Base-by-base conservation (phyloP, 2,888 invertebrate genomes). In the Punctoribates punctum region DNA sequence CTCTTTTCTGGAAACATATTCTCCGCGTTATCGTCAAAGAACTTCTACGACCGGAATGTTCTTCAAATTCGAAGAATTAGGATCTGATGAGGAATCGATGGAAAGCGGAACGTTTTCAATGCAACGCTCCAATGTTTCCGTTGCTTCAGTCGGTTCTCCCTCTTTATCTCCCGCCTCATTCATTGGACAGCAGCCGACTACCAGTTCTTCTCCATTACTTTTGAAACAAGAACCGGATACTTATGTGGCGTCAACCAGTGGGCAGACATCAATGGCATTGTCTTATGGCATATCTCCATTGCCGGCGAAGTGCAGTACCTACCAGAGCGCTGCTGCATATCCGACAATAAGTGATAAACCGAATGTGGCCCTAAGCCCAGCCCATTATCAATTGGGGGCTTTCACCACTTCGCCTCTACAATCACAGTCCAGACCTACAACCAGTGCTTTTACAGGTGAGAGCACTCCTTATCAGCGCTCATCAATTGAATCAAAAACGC, bases 11-110 rank as follows among this genome's bases (percentile, higher is more conserved):
- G 81, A 82, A 78, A 80, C 81, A 46, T 80, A 82, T 77, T 81
- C 88, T 89, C 79, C 88, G 88, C 79, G 70, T 9, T 70, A 70
- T 42, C 38, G 70, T n/a, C 70, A 70, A 23, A 38, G 42, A 11
- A 23, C 23, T 17, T 42, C 70, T 13, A 23, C 82, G 85, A 62
- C 42, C 15, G 75, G 77, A 77, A 27, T 80, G 73, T 80, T 78
- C n/a, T 80, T 81, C 62, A 81, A 80, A 75, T 80, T 81, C 62
- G 80, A 80, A 74, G 80, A 80, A 27, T 72, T 78, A 9, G 75
- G 76, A 54, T 75, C 79, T 27, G 77, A 78, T 48, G 77, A 76
- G 5, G 79, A 79, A 57, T 73, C 76, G 1, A 6, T 76, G 3
- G 60, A 62, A 42, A 74, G 73, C 67, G 60, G 20, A 29, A 25